Evolutionary conservation across 2,888 invertebrate genomes (phyloP).

Genomic region (Margaritifera margaritifera): DNA sequence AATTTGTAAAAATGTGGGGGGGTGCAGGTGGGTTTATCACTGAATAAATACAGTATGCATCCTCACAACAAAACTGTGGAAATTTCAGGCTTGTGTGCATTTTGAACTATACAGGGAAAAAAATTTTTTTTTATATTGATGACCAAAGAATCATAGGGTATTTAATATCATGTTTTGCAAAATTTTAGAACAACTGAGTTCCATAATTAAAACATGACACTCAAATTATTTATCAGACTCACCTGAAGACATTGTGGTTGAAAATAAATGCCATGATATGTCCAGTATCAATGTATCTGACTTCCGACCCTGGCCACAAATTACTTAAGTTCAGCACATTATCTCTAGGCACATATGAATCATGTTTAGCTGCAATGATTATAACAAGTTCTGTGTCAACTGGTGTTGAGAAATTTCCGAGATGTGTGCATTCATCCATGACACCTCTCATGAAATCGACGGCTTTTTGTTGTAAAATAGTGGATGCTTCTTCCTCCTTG

Average conservation of each 20-base stretch:
- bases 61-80: no score
- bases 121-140: no score
- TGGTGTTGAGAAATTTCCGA: conserved; percentile 89
- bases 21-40: no score
- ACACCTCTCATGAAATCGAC: conserved; percentile 95
- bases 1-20: no score
- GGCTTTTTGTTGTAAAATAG: conserved; percentile 77
- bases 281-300: conserved; percentile 86
- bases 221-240: conserved; percentile 35
- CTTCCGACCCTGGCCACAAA: conserved; percentile 94
- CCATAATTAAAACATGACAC: no score
- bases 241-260: conserved; percentile 92
- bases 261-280: conserved; percentile 85
- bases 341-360: conserved; percentile 88
- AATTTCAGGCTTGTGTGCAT: neutral
- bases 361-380: conserved; percentile 90
- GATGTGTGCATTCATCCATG: conserved; percentile 99
- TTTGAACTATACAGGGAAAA: neutral
- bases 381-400: conserved; percentile 92
- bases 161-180: no score
- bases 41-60: no score
- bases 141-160: neutral
- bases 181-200: no score
- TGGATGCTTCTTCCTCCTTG: neutral
- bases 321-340: conserved; percentile 87